Evolutionary conservation across 2,888 invertebrate genomes (phyloP), one percentile per base, ranked within the genome.

Genomic region (Andrena bicolor): DNA sequence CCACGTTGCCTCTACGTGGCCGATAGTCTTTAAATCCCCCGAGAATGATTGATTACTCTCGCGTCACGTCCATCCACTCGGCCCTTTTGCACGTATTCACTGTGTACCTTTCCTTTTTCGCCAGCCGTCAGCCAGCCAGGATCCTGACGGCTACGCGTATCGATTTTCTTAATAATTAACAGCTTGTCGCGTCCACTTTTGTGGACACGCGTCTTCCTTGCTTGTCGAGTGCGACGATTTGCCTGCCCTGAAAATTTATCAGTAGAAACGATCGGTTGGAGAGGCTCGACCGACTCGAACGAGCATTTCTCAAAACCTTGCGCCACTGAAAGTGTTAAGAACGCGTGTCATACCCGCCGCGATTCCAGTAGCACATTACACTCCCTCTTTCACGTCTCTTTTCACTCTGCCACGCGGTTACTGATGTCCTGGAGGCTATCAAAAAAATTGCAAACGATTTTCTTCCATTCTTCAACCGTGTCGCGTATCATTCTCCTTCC

Each of bases 151-250:
- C 58, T n/a, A 41, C 51, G 69, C 73, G 41, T 76, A 84, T 88
- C 84, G 84, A 86, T 88, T 88, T 74, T 75, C 82, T 86, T 80
- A 86, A 88, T 86, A 88, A 86, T 86, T 86, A 86, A 88, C 88
- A 80, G 64, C 83, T 76, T 68, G 76, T 82, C 85, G 71, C 76
- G 69, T 41, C 58, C 70, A 48, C 78, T 60, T 65, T 58, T 56
- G 73, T 20, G n/a, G 60, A 56, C 23, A 4, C 49, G 26, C 74
- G 73, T 66, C 70, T 77, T 64, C 63, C 26, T 41, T 64, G n/a
- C 30, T 72, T 72, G 68, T 69, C 26, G 13, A 30, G 26, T 51
- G 23, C 64, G 23, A 48, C 69, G 51, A 68, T 49, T 23, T 23
- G 23, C 56, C 56, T 56, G 41, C 41, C 16, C 41, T 16, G 41